These are phyloP conservation scores for Sinocyclocheilus grahami DNA, from an alignment of 2,113 vertebrate species.

Conservation along the genomic window DNA sequence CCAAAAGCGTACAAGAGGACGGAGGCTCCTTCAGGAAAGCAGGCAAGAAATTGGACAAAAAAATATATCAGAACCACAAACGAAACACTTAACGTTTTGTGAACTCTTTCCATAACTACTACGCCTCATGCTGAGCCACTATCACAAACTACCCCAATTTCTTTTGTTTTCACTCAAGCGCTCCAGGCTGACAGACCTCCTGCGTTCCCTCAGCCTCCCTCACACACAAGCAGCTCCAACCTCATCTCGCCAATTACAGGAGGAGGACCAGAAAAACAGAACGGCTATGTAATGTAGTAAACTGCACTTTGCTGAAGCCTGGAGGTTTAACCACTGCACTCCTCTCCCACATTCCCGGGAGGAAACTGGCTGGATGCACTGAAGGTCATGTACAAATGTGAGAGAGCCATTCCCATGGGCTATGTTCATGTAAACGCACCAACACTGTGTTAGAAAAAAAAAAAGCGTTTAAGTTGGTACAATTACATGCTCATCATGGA, in stretches of 20 bases:
- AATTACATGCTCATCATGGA: conserved; percentile 46
- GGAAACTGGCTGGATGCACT: neutral
- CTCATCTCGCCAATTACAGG: conserved; percentile 69
- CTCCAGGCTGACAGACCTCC: conserved; percentile 65
- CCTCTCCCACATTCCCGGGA: neutral
- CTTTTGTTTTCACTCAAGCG: conserved; percentile 67
- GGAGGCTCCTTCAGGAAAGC: conserved; percentile 24
- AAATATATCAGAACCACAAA: conserved; percentile 52
- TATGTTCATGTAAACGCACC: conserved; percentile 30
- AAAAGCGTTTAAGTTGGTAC: conserved; percentile 36
- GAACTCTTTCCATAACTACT: conserved; percentile 60
- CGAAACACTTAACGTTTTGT: conserved; percentile 14
- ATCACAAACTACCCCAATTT: conserved; percentile 61
- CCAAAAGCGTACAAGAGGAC: conserved; percentile 38
- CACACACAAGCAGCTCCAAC: conserved; percentile 62
- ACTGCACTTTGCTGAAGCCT: conserved; percentile 41
- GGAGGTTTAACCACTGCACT: neutral
- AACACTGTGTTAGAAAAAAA: neutral
- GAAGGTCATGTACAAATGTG: neutral
- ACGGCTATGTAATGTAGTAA: conserved; percentile 53
- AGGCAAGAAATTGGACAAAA: neutral
- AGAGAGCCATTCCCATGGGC: conserved; percentile 29
- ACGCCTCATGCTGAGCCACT: conserved; percentile 53
- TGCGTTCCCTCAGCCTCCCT: conserved; percentile 53
- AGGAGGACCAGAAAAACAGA: conserved; percentile 50